These are phyloP conservation scores for Drosophila repletoides DNA, from an alignment of 1,140 invertebrate species.

Conservation along the genomic window DNA sequence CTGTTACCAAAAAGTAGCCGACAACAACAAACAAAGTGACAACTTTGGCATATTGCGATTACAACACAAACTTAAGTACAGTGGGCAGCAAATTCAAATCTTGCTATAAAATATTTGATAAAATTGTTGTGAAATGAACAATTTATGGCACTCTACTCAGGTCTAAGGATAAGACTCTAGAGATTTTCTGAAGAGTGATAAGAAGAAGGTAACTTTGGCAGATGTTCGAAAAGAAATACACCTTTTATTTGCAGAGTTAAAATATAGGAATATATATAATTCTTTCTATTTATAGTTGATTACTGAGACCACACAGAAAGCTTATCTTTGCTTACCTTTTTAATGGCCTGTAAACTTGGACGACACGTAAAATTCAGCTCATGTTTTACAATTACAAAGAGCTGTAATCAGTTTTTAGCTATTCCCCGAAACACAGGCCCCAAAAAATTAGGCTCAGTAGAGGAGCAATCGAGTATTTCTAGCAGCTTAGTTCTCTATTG, in stretches of 20 bases:
- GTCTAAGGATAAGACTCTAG: too few species aligned
- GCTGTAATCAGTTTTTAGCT: constrained; percentile 54
- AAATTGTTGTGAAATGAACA: too few species aligned
- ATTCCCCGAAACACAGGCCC: constrained; percentile 41
- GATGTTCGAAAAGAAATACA: background rate
- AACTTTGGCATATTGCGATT: constrained; percentile 43
- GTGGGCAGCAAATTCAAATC: constrained; percentile 12
- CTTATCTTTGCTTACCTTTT: background rate
- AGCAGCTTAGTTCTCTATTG: constrained; percentile 46
- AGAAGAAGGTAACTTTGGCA: too few species aligned
- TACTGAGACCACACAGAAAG: constrained; percentile 48
- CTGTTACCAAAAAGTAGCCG: constrained; percentile 63
- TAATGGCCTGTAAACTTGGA: constrained; percentile 59
- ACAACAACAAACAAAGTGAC: constrained; percentile 48
- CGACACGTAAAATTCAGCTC: constrained; percentile 61
- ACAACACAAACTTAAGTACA: too few species aligned
- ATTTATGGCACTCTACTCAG: too few species aligned
- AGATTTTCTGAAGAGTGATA: too few species aligned
- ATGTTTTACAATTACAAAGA: constrained; percentile 38
- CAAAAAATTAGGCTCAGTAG: constrained; percentile 36
- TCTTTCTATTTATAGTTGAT: too few species aligned
- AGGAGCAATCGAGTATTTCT: constrained; percentile 41
- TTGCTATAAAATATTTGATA: background rate
- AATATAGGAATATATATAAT: too few species aligned
- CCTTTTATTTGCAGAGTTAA: background rate